Evolutionary conservation across 2,113 vertebrate genomes (phyloP), one percentile per base, ranked within the genome.

Genomic region (Lasiurus borealis): DNA sequence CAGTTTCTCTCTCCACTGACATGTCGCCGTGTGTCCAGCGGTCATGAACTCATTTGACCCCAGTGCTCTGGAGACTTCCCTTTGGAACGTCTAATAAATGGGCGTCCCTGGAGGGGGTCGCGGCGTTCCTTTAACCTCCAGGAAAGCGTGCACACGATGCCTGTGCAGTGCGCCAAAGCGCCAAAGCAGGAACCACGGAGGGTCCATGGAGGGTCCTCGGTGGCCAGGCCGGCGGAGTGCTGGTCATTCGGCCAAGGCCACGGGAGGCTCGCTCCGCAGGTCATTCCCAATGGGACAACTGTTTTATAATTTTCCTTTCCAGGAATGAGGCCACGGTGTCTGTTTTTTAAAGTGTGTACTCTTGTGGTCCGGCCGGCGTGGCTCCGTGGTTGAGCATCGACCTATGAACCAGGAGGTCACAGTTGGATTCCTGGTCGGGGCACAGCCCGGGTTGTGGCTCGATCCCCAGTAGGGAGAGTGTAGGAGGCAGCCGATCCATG

Each of bases 21-120:
- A 34, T 66, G 59, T 76, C 59, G 52, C 7, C n/a, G 14, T 66
- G 50, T 36, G 13, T 78, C 57, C 81, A 48, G 50, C n/a, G 88
- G 46, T 40, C 85, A 73, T 72, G 57, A 73, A 68, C 25, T n/a
- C 80, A 54, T 29, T 80, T 76, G 71, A 54, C 85, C 13, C 15
- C 62, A 66, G 89, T 87, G 59, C 59, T 77, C 72, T 88, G 23
- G 85, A 92, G 77, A 93, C 68, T 89, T 96, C 64, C 57, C 72
- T 92, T 90, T 57, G 75, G 77, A 57, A 52, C 64, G 25, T n/a
- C 54, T 92, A 46, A 80, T 50, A 87, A 57, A 50, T 75, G 71
- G 64, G 88, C 72, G 10, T 71, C 78, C 29, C 36, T 76, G 59
- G 59, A 46, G 31, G 88, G 69, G 75, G 48, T 85, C n/a, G 77